Conservation (phyloP, 2,888 invertebrate species). For the Plebejus melissa region DNA sequence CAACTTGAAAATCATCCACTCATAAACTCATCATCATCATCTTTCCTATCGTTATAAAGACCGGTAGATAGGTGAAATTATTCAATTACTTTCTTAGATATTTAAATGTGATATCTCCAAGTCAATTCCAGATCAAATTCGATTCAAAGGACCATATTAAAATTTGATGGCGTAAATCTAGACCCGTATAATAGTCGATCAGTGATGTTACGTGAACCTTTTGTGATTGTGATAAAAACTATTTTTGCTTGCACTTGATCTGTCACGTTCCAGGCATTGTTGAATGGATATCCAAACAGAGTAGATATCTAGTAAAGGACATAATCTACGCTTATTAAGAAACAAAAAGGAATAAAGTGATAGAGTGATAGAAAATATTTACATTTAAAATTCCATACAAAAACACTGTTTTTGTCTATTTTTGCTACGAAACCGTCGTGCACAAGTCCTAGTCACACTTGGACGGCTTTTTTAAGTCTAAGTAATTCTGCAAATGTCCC, state of each 20-base stretch:
- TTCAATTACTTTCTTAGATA: constrained; percentile 5
- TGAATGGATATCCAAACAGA: background rate
- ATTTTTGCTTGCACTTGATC: background rate
- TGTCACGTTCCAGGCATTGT: background rate
- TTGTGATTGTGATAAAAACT: background rate
- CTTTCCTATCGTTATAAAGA: background rate
- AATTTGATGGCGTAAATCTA: constrained; percentile 1
- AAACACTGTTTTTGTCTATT: too few species aligned
- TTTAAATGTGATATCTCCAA: constrained; percentile 8
- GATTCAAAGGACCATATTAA: constrained; percentile 14
- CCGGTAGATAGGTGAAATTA: background rate
- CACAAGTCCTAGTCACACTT: too few species aligned
- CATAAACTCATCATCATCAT: background rate
- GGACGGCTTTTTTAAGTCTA: too few species aligned
- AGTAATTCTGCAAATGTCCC: too few species aligned
- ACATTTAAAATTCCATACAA: too few species aligned
- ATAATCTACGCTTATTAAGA: too few species aligned
- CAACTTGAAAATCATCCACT: background rate
- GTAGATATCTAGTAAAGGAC: background rate
- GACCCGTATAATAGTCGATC: constrained; percentile 10
- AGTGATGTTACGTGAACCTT: background rate
- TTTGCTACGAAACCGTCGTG: too few species aligned
- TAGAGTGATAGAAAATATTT: background rate
- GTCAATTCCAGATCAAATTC: constrained; percentile 13
- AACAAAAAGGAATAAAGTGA: background rate